Conservation (phyloP, 2,113 vertebrate genomes). For the Microtus pennsylvanicus region DNA sequence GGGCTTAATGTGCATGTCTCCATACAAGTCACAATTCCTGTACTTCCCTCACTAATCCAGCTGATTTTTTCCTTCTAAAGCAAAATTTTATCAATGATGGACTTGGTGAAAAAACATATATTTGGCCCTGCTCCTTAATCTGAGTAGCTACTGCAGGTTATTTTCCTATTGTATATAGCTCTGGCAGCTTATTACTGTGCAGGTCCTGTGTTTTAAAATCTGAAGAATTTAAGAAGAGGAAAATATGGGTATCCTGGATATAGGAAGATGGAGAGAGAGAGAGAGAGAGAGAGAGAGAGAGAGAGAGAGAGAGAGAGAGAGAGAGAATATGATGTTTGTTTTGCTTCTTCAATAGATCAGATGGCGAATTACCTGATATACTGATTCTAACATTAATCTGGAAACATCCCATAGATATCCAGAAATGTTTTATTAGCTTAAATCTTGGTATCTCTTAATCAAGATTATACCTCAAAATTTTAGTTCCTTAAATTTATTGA, state of each 20-base stretch:
- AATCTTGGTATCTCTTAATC: not conserved
- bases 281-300: not conserved
- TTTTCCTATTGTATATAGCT: not conserved
- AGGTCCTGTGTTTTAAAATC: not conserved
- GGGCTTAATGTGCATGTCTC: not conserved
- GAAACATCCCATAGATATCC: not conserved
- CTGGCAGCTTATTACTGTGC: not conserved
- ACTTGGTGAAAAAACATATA: not conserved
- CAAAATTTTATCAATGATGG: not conserved
- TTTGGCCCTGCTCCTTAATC: conserved; percentile 3
- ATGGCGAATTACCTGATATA: too few relatives aligned
- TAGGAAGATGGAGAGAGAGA: not conserved
- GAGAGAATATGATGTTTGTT: not conserved
- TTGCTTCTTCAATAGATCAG: not conserved
- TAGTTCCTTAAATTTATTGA: not conserved
- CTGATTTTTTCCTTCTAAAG: not conserved
- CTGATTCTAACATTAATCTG: not conserved
- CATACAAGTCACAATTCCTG: not conserved
- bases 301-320: not conserved
- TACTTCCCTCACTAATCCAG: not conserved
- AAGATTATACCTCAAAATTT: not conserved
- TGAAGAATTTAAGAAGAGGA: not conserved
- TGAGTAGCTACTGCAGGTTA: not conserved
- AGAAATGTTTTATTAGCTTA: not conserved
- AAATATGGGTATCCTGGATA: not conserved